A percentile compares a stretch with the other conserved stretches of the same genome.
Evolutionary conservation across 1,140 invertebrate genomes (phyloP).

Genomic region (Macrosteles quadrilineatus): DNA sequence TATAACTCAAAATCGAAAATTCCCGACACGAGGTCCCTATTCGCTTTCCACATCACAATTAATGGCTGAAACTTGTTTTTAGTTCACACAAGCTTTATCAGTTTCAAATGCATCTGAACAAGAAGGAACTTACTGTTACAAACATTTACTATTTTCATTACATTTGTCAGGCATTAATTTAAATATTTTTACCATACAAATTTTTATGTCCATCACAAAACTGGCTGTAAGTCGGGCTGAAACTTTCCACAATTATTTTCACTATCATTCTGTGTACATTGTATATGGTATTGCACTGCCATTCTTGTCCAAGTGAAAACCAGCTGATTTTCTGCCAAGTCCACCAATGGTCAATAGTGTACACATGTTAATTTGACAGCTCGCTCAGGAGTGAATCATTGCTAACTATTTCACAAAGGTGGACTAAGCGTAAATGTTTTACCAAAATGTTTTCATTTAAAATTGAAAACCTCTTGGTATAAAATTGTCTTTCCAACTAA

Average conservation of each 20-base stretch:
- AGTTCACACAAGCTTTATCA: no score
- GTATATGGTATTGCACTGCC: slow-evolving; percentile 8
- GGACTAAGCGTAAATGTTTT: neutral
- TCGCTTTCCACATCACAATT: no score
- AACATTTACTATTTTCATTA: no score
- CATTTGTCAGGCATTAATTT: no score
- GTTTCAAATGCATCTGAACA: no score
- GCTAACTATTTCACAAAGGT: slow-evolving; percentile 6
- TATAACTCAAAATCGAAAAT: no score
- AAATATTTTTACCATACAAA: no score
- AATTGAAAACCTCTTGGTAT: slow-evolving; percentile 1
- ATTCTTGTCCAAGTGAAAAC: neutral
- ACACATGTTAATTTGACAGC: no score
- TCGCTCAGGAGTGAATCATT: no score
- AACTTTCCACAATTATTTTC: neutral
- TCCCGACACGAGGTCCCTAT: no score
- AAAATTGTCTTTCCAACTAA: neutral
- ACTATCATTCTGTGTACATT: neutral
- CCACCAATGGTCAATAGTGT: neutral
- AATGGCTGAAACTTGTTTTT: no score
- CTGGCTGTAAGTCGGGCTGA: neutral
- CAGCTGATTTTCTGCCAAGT: neutral
- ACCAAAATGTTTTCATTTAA: neutral
- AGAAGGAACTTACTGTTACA: no score
- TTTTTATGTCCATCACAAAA: neutral